These are phyloP conservation scores for Camponotus vicinus DNA, from an alignment of 1,140 invertebrate genomes.

Conservation along the genomic window DNA sequence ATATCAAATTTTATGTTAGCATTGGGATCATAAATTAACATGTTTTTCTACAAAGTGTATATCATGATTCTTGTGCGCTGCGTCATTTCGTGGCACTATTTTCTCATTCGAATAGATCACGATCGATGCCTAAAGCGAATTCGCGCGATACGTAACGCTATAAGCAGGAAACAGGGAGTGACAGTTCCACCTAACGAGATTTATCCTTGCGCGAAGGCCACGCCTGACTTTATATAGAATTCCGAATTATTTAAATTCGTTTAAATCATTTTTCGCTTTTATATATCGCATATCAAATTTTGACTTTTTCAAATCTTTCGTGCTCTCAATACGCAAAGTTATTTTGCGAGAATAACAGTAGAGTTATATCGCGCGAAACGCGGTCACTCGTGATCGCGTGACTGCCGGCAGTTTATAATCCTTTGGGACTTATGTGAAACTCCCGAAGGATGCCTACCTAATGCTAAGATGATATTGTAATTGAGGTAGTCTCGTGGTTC, in stretches of 20 bases:
- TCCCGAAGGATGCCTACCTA: conserved; percentile 67
- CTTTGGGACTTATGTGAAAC: conserved; percentile 55
- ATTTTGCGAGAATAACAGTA: conserved; percentile 35
- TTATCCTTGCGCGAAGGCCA: conserved; percentile 50
- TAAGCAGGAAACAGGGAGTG: conserved; percentile 50
- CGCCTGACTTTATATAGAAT: conserved; percentile 9
- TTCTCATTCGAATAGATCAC: conserved; percentile 44
- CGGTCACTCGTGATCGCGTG: conserved; percentile 57
- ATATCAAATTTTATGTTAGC: neutral
- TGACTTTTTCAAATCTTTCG: neutral
- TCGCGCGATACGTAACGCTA: conserved; percentile 31
- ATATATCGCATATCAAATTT: neutral
- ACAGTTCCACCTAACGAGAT: conserved; percentile 55
- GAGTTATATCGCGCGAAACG: conserved; percentile 33
- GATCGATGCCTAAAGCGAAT: conserved; percentile 40
- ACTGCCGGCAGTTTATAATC: conserved; percentile 43
- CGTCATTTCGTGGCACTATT: conserved; percentile 30
- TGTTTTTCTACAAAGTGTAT: conserved; percentile 7
- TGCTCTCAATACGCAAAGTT: neutral
- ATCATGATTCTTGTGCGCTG: conserved; percentile 20
- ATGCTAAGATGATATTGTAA: conserved; percentile 51
- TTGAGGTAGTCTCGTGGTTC: conserved; percentile 34
- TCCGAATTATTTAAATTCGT: neutral
- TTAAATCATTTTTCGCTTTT: neutral
- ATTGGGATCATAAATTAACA: conserved; percentile 36